phyloP scores from a whole-genome alignment of 2,797 vertebrate species.

The Cryptoprocta ferox region DNA sequence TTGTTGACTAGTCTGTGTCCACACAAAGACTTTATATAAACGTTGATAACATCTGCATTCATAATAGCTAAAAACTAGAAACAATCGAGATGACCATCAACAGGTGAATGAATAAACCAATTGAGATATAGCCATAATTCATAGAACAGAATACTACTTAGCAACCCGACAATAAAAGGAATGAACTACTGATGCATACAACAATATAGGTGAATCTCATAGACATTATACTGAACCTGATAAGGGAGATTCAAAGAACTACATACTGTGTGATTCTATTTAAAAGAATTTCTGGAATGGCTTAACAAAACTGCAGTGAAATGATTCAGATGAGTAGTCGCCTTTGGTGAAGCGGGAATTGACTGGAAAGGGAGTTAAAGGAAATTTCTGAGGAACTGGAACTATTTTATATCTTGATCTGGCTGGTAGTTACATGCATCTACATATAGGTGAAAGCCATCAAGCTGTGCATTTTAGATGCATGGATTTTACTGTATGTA shows the following conservation, averaged over 20 bases:
- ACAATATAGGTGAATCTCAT: not conserved
- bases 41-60: not conserved
- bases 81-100: not conserved
- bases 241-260: not conserved
- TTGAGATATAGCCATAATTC: not conserved
- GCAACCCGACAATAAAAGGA: not conserved
- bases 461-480: not conserved
- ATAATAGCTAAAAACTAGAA: not conserved
- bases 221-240: no score
- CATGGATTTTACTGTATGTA: not conserved
- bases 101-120: not conserved
- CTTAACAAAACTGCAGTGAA: not conserved
- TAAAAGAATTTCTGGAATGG: not conserved
- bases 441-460: not conserved
- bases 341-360: not conserved
- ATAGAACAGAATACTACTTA: no score
- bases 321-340: not conserved
- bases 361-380: not conserved
- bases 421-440: not conserved
- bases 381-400: not conserved
- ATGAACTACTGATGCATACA: fast-evolving
- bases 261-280: fast-evolving
- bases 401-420: not conserved
- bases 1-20: not conserved
- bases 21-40: not conserved